Conservation (phyloP, 2,888 invertebrate genomes). For the Cynaeus angustus region DNA sequence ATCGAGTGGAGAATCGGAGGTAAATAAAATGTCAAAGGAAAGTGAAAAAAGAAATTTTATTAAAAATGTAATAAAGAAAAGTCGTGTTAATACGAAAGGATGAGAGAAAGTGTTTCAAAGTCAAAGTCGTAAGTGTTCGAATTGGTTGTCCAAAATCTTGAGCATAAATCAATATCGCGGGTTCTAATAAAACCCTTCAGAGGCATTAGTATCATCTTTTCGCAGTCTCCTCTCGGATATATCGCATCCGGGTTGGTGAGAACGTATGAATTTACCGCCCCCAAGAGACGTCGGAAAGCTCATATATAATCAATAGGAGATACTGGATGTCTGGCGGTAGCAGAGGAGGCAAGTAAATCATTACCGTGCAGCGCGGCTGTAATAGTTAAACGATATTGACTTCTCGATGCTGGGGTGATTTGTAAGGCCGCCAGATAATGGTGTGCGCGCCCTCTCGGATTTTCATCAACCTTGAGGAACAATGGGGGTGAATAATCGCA, state of each 20-base stretch:
- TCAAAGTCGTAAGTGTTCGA: too few relatives aligned
- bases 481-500: constrained; percentile 65
- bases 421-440: constrained; percentile 64
- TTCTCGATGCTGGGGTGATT: constrained; percentile 65
- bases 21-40: too few relatives aligned
- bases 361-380: constrained; percentile 61
- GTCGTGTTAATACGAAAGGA: too few relatives aligned
- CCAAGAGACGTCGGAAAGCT: constrained; percentile 60
- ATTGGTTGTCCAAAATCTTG: constrained; percentile 12
- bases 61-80: too few relatives aligned
- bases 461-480: constrained; percentile 65
- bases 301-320: constrained; percentile 67
- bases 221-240: constrained; percentile 59
- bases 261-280: constrained; percentile 65
- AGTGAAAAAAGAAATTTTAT: too few relatives aligned
- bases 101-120: too few relatives aligned
- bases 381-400: constrained; percentile 69
- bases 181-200: constrained; percentile 59
- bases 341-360: constrained; percentile 67
- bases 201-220: constrained; percentile 67
- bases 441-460: constrained; percentile 60
- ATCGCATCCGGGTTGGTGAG: constrained; percentile 56
- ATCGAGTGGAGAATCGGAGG: too few relatives aligned
- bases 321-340: constrained; percentile 65
- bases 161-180: constrained; percentile 52